phyloP scores from a whole-genome alignment of 2,113 vertebrate genomes.

The Chelonoidis abingdonii region DNA sequence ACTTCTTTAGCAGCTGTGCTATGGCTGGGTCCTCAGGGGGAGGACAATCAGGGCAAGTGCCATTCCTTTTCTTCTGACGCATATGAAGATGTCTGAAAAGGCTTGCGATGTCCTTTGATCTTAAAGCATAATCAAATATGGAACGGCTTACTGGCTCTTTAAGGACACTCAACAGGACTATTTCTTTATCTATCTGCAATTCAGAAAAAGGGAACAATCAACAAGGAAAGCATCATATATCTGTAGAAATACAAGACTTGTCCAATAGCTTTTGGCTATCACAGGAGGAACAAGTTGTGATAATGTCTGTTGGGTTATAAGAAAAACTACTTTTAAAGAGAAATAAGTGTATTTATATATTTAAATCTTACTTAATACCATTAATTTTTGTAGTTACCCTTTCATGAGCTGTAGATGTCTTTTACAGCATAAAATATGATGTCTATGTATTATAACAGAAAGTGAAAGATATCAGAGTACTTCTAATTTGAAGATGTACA shows the following conservation, averaged over 20 bases:
- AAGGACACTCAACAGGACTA: slow-evolving; percentile 95
- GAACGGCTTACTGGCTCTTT: slow-evolving; percentile 96
- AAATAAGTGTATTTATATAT: not conserved
- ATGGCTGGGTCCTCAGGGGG: slow-evolving; percentile 93
- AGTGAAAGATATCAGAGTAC: not conserved
- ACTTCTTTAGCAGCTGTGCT: slow-evolving; percentile 94
- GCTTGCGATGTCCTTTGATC: slow-evolving; percentile 94
- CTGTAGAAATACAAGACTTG: not conserved
- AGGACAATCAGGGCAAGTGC: slow-evolving; percentile 89
- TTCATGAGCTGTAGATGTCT: not conserved
- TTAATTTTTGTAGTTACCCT: not conserved
- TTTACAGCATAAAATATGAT: not conserved
- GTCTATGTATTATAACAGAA: not conserved
- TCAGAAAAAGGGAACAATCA: slow-evolving; percentile 30
- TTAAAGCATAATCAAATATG: slow-evolving; percentile 96
- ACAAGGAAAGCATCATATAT: not conserved
- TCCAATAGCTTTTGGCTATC: not conserved
- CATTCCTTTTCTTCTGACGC: slow-evolving; percentile 92
- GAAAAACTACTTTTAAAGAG: not conserved
- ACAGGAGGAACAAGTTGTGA: not conserved
- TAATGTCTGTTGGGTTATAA: not conserved
- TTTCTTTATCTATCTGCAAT: slow-evolving; percentile 94
- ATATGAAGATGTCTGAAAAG: slow-evolving; percentile 94
- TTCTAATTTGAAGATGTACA: no score
- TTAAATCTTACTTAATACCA: not conserved